phyloP scores from a whole-genome alignment of 2,113 vertebrate genomes.

The Perca fluviatilis region DNA sequence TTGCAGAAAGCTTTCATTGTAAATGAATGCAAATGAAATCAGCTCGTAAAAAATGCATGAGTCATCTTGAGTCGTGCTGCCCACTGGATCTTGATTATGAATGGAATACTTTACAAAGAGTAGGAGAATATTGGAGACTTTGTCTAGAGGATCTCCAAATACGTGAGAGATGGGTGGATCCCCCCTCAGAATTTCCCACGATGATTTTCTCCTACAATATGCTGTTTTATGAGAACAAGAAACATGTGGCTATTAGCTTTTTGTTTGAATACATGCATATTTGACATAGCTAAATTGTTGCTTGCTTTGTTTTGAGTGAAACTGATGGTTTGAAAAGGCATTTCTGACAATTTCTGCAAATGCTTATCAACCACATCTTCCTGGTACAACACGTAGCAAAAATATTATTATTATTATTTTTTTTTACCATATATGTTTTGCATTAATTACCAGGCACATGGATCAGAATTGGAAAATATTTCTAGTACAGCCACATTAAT shows the following conservation, averaged over 20 bases:
- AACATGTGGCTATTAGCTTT: conserved; percentile 54
- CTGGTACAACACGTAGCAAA: background rate
- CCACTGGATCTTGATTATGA: conserved; percentile 75
- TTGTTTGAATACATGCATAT: conserved; percentile 83
- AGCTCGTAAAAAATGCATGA: conserved; percentile 72
- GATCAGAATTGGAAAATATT: conserved; percentile 2
- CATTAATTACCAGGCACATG: background rate
- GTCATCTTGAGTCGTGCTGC: conserved; percentile 68
- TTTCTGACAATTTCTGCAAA: background rate
- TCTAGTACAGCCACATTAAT: background rate
- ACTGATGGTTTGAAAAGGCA: conserved; percentile 36
- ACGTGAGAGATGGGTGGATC: conserved; percentile 65
- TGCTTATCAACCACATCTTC: background rate
- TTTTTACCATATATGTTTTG: background rate
- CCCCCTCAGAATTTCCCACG: conserved; percentile 78
- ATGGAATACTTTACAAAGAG: conserved; percentile 76
- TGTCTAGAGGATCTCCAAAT: conserved; percentile 63
- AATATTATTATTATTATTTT: too few relatives aligned
- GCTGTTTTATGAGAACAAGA: conserved; percentile 80
- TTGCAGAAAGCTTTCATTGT: conserved; percentile 48
- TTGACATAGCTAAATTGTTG: conserved; percentile 83
- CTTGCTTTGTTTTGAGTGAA: conserved; percentile 81
- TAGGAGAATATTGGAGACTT: conserved; percentile 66
- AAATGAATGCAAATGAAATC: conserved; percentile 50
- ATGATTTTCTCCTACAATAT: conserved; percentile 79